Evolutionary conservation across 2,113 vertebrate species (phyloP), one percentile per base, ranked within the genome.

Genomic region (Axis porcinus): DNA sequence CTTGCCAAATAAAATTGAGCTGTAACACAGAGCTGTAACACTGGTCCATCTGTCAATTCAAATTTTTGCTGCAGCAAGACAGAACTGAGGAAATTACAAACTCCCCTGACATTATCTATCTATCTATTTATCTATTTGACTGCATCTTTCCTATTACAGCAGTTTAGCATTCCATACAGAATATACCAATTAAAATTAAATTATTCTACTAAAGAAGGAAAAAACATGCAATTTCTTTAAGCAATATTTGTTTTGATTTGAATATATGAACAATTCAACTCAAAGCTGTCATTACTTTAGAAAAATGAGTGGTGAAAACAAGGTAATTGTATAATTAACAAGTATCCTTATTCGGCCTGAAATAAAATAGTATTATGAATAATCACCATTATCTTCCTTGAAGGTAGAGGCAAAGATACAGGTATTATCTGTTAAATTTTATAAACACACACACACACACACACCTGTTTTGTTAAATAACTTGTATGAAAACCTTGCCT

Each of bases 171-270:
- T 95, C 47, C 30, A 16, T 33, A 45, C 82, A 15, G 3, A 94
- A 54, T 55, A 64, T 7, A 81, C 10, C 1, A 67, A 7, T 54
- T 84, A 91, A 95, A 96, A 93, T 86, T 5, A 86, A 95, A 88
- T 55, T 70, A 54, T 86, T 64, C 52, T 45, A 79, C n/a, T 70
- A 78, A 70, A 4, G 7, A 60, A 92, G 14, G 21, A 83, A 70
- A 89, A 74, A 67, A 33, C 0, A 6, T 70, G 33, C 30, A 55
- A 92, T 94, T 94, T 97, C 12, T 83, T 54, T 81, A 43, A 78
- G 25, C 10, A 30, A 57, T 70, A 85, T 90, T 97, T 97, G 83
- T 95, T 98, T 96, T 94, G 57, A 82, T 86, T 92, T 89, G 60
- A 95, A 92, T 91, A 76, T 57, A 89, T 58, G n/a, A 58, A 76